A percentile compares a stretch with the other conserved stretches of the same genome.
These are phyloP conservation scores for Plagodis dolabraria DNA, from an alignment of 2,888 invertebrate genomes.

Conservation along the genomic window DNA sequence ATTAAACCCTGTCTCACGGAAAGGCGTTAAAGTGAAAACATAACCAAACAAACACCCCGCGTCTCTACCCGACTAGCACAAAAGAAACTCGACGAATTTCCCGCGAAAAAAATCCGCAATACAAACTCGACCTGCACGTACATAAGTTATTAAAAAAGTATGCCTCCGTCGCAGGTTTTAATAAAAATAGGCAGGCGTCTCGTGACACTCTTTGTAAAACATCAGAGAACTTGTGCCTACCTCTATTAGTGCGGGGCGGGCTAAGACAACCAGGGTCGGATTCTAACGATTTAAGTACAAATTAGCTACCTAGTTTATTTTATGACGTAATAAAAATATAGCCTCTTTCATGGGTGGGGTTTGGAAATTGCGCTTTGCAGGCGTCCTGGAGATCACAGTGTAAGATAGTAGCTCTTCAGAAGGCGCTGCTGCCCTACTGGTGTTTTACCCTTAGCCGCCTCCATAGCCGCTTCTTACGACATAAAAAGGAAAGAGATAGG, in stretches of 20 bases:
- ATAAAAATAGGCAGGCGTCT: constrained; percentile 84
- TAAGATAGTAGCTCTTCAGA: too few relatives aligned
- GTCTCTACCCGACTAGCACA: constrained; percentile 69
- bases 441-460: too few relatives aligned
- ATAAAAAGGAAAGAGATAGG: too few relatives aligned
- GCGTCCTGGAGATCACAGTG: too few relatives aligned
- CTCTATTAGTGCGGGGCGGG: constrained; percentile 72
- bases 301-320: background rate
- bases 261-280: constrained; percentile 75
- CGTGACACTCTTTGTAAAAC: constrained; percentile 80
- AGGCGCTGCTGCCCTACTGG: too few relatives aligned
- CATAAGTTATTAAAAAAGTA: constrained; percentile 85
- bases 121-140: constrained; percentile 61
- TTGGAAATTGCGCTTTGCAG: too few relatives aligned
- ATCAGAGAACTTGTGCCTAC: constrained; percentile 76
- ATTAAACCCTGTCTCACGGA: constrained; percentile 2
- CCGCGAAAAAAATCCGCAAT: constrained; percentile 65
- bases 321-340: too few relatives aligned
- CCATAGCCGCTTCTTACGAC: too few relatives aligned
- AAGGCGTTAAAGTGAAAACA: constrained; percentile 24
- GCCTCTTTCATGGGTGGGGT: too few relatives aligned
- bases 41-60: constrained; percentile 46
- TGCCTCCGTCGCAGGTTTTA: constrained; percentile 80
- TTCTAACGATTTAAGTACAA: constrained; percentile 23
- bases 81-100: constrained; percentile 74